phyloP scores from a whole-genome alignment of 2,888 invertebrate species.

The Pyrgus malvae region DNA sequence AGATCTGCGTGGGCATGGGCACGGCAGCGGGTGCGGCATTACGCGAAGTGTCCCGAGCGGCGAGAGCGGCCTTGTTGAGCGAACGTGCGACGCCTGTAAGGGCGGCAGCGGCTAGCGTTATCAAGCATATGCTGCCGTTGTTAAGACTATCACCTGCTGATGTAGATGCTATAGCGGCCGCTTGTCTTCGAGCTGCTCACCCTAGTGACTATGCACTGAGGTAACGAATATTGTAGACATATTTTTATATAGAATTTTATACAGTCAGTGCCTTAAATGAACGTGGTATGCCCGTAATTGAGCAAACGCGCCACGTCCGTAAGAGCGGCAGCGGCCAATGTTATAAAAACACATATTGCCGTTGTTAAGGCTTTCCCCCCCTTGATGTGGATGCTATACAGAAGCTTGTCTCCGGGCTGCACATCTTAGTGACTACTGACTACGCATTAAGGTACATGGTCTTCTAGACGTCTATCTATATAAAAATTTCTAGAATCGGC shows the following conservation, averaged over 20 bases:
- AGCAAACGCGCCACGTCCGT: slow-evolving; percentile 96
- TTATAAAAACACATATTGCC: no score
- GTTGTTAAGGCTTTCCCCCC: no score
- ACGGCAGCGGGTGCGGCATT: slow-evolving; percentile 89
- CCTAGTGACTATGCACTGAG: slow-evolving; percentile 65
- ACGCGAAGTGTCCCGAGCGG: slow-evolving; percentile 95
- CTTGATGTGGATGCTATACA: no score
- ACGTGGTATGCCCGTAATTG: no score
- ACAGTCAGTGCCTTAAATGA: no score
- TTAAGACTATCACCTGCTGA: slow-evolving; percentile 93
- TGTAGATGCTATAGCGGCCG: slow-evolving; percentile 93
- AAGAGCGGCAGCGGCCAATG: slow-evolving; percentile 95
- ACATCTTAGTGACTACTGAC: no score
- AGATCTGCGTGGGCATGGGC: slow-evolving; percentile 96
- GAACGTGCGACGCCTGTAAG: slow-evolving; percentile 97
- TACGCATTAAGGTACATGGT: no score
- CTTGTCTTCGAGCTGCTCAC: slow-evolving; percentile 91
- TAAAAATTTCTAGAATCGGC: no score
- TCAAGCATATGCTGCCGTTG: slow-evolving; percentile 93
- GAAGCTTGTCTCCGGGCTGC: no score
- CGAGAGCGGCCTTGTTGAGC: slow-evolving; percentile 89
- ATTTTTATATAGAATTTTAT: no score
- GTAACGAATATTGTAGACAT: slow-evolving; percentile 40
- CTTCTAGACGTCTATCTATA: no score
- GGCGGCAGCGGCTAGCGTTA: slow-evolving; percentile 95